Conservation (phyloP, 2,888 invertebrate genomes). For the Hedya salicella region DNA sequence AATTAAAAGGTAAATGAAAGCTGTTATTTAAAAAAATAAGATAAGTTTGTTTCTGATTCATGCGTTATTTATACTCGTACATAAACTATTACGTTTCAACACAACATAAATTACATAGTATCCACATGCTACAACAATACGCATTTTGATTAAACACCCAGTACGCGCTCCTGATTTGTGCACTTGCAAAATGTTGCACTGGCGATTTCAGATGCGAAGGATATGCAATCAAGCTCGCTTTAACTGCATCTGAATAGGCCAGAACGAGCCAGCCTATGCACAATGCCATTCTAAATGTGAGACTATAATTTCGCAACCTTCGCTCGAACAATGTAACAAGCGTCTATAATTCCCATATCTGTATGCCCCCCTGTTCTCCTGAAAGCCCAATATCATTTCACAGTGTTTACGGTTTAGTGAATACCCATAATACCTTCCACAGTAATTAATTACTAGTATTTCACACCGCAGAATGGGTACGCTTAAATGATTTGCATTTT, state of each 20-base stretch:
- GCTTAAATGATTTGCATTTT: conserved; percentile 37
- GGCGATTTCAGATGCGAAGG: conserved; percentile 57
- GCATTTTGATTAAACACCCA: conserved; percentile 38
- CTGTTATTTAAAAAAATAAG: too few species aligned
- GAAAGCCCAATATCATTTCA: conserved; percentile 20
- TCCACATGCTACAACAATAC: conserved; percentile 27
- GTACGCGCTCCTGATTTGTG: conserved; percentile 28
- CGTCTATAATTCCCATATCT: not conserved
- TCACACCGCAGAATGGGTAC: conserved; percentile 20
- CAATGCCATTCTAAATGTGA: conserved; percentile 47
- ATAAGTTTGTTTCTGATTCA: too few species aligned
- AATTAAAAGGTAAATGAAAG: too few species aligned
- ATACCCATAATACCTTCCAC: conserved; percentile 37
- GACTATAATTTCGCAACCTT: conserved; percentile 44
- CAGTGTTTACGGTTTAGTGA: conserved; percentile 37
- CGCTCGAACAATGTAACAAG: conserved; percentile 20
- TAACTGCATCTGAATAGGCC: conserved; percentile 63
- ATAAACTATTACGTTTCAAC: too few species aligned
- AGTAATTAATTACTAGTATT: conserved; percentile 40
- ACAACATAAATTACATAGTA: too few species aligned
- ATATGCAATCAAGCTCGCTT: conserved; percentile 72
- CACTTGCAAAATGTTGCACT: conserved; percentile 62
- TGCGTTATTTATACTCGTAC: too few species aligned
- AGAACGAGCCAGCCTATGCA: conserved; percentile 60
- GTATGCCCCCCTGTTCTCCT: conserved; percentile 5